These are phyloP conservation scores for Gadopsis bispinosus DNA, from an alignment of 2,797 vertebrate species.

Conservation along the genomic window DNA sequence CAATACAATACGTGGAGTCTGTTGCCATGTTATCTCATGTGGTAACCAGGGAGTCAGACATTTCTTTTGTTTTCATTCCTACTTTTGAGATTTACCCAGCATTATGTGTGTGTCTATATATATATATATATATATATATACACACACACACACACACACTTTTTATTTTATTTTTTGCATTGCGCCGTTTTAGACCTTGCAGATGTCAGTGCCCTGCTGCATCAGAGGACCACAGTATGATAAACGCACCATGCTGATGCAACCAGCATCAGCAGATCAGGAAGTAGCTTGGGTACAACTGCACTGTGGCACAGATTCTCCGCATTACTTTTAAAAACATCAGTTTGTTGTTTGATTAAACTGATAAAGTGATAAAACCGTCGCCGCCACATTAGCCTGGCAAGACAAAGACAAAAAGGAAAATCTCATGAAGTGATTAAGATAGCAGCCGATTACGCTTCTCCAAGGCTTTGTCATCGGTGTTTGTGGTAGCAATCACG, in stretches of 20 bases:
- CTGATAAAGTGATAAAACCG: neutral
- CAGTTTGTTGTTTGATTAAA: neutral
- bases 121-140: too few relatives aligned
- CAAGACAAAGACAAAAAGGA: too few relatives aligned
- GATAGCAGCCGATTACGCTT: neutral
- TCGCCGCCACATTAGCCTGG: neutral
- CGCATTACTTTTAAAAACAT: neutral
- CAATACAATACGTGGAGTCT: neutral
- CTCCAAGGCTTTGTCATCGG: neutral
- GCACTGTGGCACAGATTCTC: neutral
- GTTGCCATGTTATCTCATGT: constrained; percentile 19
- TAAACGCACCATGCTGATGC: constrained; percentile 25
- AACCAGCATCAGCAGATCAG: constrained; percentile 10
- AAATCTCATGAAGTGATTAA: neutral
- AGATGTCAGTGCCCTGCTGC: neutral
- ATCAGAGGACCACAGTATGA: constrained; percentile 12
- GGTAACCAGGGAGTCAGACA: constrained; percentile 12
- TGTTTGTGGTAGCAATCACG: neutral
- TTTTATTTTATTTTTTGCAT: neutral
- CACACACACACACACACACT: too few relatives aligned
- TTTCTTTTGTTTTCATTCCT: constrained; percentile 13
- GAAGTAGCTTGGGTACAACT: neutral
- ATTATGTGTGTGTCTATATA: neutral
- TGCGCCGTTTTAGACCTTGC: neutral
- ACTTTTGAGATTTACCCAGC: neutral